Evolutionary conservation across 64 coral and sea anemone genomes (phyloP), one percentile per base, ranked within the genome.

Genomic region (Montipora foliosa): DNA sequence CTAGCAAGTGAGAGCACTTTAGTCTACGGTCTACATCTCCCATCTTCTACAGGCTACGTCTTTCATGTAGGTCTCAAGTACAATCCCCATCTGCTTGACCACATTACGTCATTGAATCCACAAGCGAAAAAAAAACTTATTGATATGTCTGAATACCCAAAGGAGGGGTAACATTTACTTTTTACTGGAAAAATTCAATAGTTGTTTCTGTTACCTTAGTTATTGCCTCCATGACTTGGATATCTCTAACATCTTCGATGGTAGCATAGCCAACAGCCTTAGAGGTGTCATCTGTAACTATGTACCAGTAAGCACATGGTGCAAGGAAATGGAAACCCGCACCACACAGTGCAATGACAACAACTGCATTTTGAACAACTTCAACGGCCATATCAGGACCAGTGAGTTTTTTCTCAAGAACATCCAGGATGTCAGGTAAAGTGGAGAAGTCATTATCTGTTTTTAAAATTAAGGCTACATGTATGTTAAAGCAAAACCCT

Each of bases 221-320:
- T 47, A 88, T 79, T 66, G 19, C 70, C 11, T 62, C 84, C 53
- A 72, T 48, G 19, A 83, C 85, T 75, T 79, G 48, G 5, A 37
- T 46, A 62, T 94, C 87, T 74, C 78, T 67, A 17, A 94, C 47
- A 61, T 94, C 93, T 29, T 64, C 69, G 8, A 89, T 46, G 19
- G 81, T 70, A 53, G 93, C 87, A 94, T 94, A 89, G 21, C 69
- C 74, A 49, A 94, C 44, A 25, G 86, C 77, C 82, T 83, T 82
- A 13, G 47, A 44, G n/a, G 89, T 64, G 58, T 94, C 93, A 55
- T 74, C 53, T 61, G 51, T 67, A n/a, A 82, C 62, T 16, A 94
- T 7, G 29, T 94, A 89, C 93, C 87, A 94, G 78, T 94, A 94
- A 61, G 78, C 81, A 20, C 57, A 53, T 89, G 86, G 93, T 66